A percentile compares a stretch with the other conserved stretches of the same genome.
Conservation (phyloP, 2,888 invertebrate genomes). For the Luperina testacea region DNA sequence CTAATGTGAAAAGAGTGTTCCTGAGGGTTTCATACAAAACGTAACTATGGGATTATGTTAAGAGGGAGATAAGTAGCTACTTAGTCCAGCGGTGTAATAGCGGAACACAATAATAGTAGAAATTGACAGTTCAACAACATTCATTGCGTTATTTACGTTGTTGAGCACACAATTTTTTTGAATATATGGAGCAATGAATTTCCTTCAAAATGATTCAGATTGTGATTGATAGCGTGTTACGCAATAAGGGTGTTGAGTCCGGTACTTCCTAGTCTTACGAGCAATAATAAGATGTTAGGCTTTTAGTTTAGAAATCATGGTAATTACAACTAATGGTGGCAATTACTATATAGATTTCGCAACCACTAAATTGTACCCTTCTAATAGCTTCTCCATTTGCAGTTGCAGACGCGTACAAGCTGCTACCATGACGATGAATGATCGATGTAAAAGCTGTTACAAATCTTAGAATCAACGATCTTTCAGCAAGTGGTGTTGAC, state of each 20-base stretch:
- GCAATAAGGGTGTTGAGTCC: neutral
- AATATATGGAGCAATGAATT: neutral
- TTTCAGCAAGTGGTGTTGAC: conserved; percentile 10
- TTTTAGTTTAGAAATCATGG: conserved; percentile 3
- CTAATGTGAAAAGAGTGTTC: neutral
- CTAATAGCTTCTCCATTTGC: neutral
- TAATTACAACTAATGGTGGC: conserved; percentile 5
- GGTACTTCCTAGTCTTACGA: neutral
- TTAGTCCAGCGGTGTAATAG: neutral
- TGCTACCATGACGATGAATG: neutral
- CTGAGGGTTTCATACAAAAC: neutral
- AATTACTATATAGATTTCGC: conserved; percentile 1
- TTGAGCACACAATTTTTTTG: neutral
- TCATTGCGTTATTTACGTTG: neutral
- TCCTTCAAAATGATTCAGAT: neutral
- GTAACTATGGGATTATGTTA: neutral
- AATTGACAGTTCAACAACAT: neutral
- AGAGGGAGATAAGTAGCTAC: neutral
- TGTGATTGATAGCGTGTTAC: neutral
- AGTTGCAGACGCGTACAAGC: neutral
- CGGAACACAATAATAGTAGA: neutral
- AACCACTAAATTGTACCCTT: neutral
- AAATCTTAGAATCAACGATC: conserved; percentile 12
- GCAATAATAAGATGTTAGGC: neutral
- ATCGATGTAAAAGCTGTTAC: neutral